phyloP scores from a whole-genome alignment of 1,140 invertebrate genomes.

The Drosophila nikananu region DNA sequence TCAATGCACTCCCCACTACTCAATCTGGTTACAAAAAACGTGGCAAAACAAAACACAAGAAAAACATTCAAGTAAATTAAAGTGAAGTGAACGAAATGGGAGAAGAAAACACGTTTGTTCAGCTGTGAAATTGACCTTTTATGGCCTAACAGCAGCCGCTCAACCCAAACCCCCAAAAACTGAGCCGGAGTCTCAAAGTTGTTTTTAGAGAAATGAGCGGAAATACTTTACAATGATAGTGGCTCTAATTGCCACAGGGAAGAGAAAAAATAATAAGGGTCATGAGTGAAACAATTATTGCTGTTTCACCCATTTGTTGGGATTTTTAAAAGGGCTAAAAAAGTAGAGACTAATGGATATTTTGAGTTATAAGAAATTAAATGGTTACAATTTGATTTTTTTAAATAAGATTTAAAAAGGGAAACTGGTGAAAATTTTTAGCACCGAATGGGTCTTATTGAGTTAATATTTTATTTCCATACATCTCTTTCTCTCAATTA shows the following conservation, averaged over 20 bases:
- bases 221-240: conserved; percentile 66
- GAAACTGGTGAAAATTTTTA: neutral
- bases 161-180: conserved; percentile 26
- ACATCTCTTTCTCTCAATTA: no score
- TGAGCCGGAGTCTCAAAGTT: conserved; percentile 28
- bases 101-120: conserved; percentile 73
- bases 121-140: conserved; percentile 82
- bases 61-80: conserved; percentile 42
- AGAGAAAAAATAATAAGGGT: conserved; percentile 43
- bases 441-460: no score
- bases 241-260: conserved; percentile 48
- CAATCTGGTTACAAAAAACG: conserved; percentile 62
- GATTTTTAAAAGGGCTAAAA: neutral
- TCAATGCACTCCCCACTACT: conserved; percentile 26
- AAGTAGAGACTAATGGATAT: neutral
- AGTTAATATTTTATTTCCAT: no score
- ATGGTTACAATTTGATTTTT: neutral
- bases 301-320: conserved; percentile 24
- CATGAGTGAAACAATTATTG: conserved; percentile 32
- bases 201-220: conserved; percentile 60
- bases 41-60: conserved; percentile 56
- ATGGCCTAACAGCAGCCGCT: conserved; percentile 45
- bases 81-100: conserved; percentile 36
- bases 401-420: neutral
- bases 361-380: neutral